phyloP scores from a whole-genome alignment of 2,113 vertebrate species.

The Malurus melanocephalus region DNA sequence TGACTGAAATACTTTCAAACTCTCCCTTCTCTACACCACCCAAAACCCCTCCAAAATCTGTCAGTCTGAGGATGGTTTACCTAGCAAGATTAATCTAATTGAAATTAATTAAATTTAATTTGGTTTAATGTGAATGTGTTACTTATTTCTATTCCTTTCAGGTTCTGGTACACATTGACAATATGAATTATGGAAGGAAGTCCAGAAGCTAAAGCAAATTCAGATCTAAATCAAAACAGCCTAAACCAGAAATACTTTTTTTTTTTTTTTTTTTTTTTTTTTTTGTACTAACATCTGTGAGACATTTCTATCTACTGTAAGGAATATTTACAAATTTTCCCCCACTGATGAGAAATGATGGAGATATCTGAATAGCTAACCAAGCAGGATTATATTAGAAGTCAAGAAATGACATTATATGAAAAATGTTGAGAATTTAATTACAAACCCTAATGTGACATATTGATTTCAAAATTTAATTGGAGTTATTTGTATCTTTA shows the following conservation, averaged over 20 bases:
- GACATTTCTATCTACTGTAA: not conserved
- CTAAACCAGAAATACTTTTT: not conserved
- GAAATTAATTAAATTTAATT: not conserved
- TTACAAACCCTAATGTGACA: not conserved
- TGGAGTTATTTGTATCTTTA: not conserved
- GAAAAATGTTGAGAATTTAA: not conserved
- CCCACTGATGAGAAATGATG: not conserved
- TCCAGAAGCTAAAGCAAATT: not conserved
- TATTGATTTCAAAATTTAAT: not conserved
- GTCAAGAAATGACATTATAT: not conserved
- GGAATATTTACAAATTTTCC: not conserved
- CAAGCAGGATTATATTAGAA: not conserved
- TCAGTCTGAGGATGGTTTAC: not conserved
- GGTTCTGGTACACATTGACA: not conserved
- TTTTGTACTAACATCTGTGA: not conserved
- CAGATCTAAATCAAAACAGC: not conserved
- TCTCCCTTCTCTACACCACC: no score
- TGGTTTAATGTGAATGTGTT: not conserved
- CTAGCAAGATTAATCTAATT: not conserved
- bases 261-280: not conserved
- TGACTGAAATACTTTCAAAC: not conserved
- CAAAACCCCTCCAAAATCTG: not conserved
- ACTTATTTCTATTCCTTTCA: not conserved
- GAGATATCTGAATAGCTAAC: not conserved
- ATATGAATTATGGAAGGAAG: not conserved